Evolutionary conservation across 2,888 invertebrate species (phyloP).

Genomic region (Dione vanillae): DNA sequence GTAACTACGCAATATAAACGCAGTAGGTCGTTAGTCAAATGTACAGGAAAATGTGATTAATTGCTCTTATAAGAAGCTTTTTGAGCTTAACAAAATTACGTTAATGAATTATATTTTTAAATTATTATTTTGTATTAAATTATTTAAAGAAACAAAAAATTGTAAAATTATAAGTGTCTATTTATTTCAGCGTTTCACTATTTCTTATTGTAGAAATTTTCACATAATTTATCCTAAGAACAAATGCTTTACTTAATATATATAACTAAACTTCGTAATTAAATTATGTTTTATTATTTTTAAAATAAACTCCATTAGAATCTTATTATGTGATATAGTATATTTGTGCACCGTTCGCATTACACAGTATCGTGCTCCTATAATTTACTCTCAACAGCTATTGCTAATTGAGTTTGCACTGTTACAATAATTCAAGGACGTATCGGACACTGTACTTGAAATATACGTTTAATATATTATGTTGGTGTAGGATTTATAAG

Average conservation of each 20-base stretch:
- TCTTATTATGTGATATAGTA: background rate
- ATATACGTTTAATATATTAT: background rate
- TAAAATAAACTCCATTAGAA: background rate
- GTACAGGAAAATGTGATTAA: background rate
- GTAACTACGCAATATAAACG: constrained; percentile 37
- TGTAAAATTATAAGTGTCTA: too few relatives aligned
- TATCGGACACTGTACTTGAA: constrained; percentile 2
- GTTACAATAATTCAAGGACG: constrained; percentile 36
- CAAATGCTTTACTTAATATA: too few relatives aligned
- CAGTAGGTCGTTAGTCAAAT: background rate
- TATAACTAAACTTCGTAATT: background rate
- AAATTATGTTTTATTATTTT: background rate
- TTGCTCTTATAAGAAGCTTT: background rate
- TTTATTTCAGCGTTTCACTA: too few relatives aligned
- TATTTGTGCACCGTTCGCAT: background rate
- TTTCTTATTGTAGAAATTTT: too few relatives aligned
- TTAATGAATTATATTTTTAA: background rate
- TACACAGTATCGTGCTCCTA: constrained; percentile 25
- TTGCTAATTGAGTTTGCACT: constrained; percentile 37
- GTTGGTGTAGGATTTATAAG: background rate
- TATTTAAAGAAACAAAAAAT: too few relatives aligned
- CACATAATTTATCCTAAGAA: too few relatives aligned
- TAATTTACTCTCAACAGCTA: constrained; percentile 25
- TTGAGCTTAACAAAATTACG: background rate
- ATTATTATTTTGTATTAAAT: too few relatives aligned